Base-by-base conservation (phyloP, 23 tunicate genomes). In the Botrylloides violaceus region DNA sequence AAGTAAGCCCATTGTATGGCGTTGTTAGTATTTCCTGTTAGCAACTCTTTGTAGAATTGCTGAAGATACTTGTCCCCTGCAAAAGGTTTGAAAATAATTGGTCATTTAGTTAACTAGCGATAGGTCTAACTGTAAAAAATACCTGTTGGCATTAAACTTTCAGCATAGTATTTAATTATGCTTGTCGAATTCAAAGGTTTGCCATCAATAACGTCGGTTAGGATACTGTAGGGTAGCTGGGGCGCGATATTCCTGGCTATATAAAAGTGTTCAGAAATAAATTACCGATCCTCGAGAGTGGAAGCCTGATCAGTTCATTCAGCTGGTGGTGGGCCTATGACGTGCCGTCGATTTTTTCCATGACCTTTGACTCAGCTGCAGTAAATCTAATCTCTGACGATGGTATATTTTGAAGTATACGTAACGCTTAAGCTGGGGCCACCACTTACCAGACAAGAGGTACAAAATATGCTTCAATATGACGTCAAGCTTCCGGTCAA, bases 1-100 rank as follows among this genome's bases (percentile, higher is more conserved):
- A 88, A 60, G 31, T 76, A 66, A 22, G 77, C 79, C 80, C 79
- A 88, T 34, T 71, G 71, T 1, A 64, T 25, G 4, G 96, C 96
- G 34, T 43, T 43, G n/a, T 59, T 57, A 32, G 35, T 77, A 49
- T 88, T 53, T 33, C 96, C 96, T 2, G 74, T 23, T 29, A 81
- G 6, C 58, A 88, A 22, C 6, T 86, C 87, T 50, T 88, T 81
- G 76, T 59, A 68, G 3, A 85, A 81, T 38, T 81, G 83, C 24
- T 33, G 32, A 1, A 79, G 34, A 27, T 56, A 81, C 19, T 58
- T 68, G 74, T 68, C 74, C 19, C 74, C 74, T 65, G 23, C 15
- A 60, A 60, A n/a, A n/a, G n/a, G n/a, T n/a, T n/a, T n/a, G 53
- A 43, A 15, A 43, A 7, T 43, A 43, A 15, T 43, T 43, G 53